Percentiles rank a stretch among this genome's conserved stretches.
phyloP scores from a whole-genome alignment of 2,113 vertebrate genomes.

The Narcine bancroftii region DNA sequence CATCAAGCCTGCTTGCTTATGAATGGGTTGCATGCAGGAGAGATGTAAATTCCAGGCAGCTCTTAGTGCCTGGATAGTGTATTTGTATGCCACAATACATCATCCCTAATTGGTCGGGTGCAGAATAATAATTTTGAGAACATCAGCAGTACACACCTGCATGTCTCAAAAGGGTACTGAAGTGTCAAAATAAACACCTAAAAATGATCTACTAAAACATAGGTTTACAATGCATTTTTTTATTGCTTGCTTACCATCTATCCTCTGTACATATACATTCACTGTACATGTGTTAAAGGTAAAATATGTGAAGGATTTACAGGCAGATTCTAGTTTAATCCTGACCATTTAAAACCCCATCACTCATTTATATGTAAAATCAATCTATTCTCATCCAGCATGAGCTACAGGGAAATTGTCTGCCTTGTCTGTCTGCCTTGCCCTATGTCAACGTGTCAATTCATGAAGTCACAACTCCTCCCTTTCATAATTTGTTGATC shows the following conservation, averaged over 20 bases:
- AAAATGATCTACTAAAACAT: conserved; percentile 23
- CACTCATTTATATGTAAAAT: conserved; percentile 31
- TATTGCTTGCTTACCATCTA: neutral
- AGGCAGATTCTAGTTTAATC: conserved; percentile 20
- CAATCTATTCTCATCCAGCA: conserved; percentile 22
- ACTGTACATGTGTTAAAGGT: neutral
- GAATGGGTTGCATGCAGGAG: conserved; percentile 11
- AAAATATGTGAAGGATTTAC: conserved; percentile 32
- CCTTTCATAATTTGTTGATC: conserved; percentile 2
- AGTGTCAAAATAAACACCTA: conserved; percentile 32
- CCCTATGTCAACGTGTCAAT: neutral
- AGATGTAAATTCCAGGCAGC: conserved; percentile 29
- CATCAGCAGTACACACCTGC: conserved; percentile 34
- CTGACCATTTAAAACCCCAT: conserved; percentile 32
- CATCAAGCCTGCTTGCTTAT: conserved; percentile 36
- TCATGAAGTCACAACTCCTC: conserved; percentile 6
- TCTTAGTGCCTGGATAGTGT: conserved; percentile 8
- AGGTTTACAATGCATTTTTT: conserved; percentile 25
- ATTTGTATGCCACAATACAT: conserved; percentile 27
- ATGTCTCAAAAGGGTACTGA: conserved; percentile 26
- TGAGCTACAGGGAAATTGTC: conserved; percentile 14
- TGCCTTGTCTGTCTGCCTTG: neutral
- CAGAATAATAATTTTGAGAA: conserved; percentile 30
- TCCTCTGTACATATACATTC: neutral
- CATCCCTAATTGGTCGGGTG: conserved; percentile 31